phyloP scores from a whole-genome alignment of 2,113 vertebrate species.

The Collichthys lucidus region DNA sequence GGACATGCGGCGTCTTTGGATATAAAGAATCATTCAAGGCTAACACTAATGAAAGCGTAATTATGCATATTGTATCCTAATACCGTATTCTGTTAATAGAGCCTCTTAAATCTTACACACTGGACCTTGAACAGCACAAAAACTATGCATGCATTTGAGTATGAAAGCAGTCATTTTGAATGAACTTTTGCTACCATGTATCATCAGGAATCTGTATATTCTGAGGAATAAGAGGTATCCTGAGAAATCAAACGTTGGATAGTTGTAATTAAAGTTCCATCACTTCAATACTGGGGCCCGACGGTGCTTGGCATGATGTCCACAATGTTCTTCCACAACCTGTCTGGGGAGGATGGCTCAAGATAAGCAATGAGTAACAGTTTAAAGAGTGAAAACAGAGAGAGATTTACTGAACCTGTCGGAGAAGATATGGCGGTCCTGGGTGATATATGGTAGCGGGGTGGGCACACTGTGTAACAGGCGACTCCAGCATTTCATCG shows the following conservation, averaged over 20 bases:
- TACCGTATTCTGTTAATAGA: too few species aligned
- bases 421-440: constrained; percentile 57
- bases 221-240: background rate
- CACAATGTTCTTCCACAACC: constrained; percentile 32
- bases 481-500: constrained; percentile 72
- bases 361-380: constrained; percentile 68
- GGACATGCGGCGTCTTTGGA: too few species aligned
- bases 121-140: background rate
- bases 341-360: constrained; percentile 43
- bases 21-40: too few species aligned
- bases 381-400: constrained; percentile 75
- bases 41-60: too few species aligned
- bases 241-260: constrained; percentile 8
- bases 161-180: background rate
- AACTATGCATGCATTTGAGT: background rate
- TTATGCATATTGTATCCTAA: too few species aligned
- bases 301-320: constrained; percentile 8
- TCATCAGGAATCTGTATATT: background rate
- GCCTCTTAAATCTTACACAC: too few species aligned
- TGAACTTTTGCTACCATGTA: background rate
- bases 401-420: constrained; percentile 75
- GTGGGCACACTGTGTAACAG: constrained; percentile 54
- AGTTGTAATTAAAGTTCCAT: constrained; percentile 42
- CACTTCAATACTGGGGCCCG: constrained; percentile 5
- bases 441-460: constrained; percentile 67